Evolutionary conservation across 2,888 invertebrate species (phyloP), one percentile per base, ranked within the genome.

Genomic region (Dasypolia templi): DNA sequence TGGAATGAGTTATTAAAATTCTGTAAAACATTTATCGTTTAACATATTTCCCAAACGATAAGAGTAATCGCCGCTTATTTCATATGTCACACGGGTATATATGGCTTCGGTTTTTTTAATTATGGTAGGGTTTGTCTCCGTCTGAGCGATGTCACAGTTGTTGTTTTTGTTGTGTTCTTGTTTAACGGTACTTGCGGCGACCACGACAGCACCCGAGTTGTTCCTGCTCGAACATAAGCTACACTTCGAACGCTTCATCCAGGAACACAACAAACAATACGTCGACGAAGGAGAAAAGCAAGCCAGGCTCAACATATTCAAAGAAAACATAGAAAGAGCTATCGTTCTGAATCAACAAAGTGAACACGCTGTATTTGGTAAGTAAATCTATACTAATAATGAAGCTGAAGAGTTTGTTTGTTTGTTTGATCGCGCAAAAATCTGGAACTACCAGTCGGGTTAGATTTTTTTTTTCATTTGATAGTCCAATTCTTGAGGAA

Each of bases 251-350:
- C 44, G 14, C 1, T 83, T 78, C 9, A 75, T 83, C 14, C 22
- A 26, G n/a, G 22, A 78, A 32, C 17, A 75, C 35, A 29, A 65
- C 12, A 77, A 75, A 53, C 55, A 69, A 42, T 83, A 84, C 22
- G 9, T 11, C 0, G 14, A 58, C 35, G 62, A 75, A 19, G 4
- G 56, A 17, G 78, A 83, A 51, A 84, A 63, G n/a, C 64, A 65
- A 63, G 9, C 32, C 14, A 78, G 81, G 9, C 42, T 84, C 19
- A 6, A 73, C 65, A 72, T 83, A 62, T 83, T 83, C 35, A 75
- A 44, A 61, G 59, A 55, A 2, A 84, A 66, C 42, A 63, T 83
- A 49, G 53, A 65, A 46, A 59, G 35, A 17, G 51, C 32, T 12
- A 80, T 72, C 17, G 1, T 9, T 26, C 14, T 70, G 22, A 83